A percentile compares a stretch with the other conserved stretches of the same genome.
Conservation (phyloP, 2,113 vertebrate genomes). For the Gadus macrocephalus region DNA sequence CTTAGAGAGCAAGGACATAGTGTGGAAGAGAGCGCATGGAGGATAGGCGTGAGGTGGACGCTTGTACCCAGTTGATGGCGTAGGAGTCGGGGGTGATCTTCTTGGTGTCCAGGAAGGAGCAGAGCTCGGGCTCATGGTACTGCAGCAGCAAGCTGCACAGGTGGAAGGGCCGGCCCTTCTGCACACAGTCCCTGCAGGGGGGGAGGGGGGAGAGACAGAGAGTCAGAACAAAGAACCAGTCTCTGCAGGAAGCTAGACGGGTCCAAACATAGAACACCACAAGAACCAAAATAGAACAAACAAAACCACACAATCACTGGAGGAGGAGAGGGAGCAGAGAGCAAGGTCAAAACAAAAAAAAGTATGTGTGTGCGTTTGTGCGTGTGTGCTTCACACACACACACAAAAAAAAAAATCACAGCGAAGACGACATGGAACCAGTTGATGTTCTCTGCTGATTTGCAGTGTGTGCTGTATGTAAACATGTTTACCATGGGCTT, state of each 20-base stretch:
- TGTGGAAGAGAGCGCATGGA: too few species aligned
- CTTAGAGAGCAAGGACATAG: too few species aligned
- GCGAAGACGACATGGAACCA: too few species aligned
- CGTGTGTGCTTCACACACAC: background rate
- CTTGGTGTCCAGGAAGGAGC: slow-evolving; percentile 97
- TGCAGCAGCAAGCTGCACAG: slow-evolving; percentile 93
- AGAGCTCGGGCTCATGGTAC: slow-evolving; percentile 97
- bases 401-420: too few species aligned
- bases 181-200: slow-evolving; percentile 85
- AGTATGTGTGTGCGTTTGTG: background rate
- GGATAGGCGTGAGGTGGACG: background rate
- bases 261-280: too few species aligned
- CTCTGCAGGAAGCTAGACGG: too few species aligned
- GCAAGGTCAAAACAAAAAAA: background rate
- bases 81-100: slow-evolving; percentile 98
- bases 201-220: background rate
- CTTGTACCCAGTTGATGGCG: slow-evolving; percentile 89
- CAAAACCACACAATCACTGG: too few species aligned
- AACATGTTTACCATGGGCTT: too few species aligned
- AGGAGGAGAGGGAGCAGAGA: too few species aligned
- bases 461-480: too few species aligned
- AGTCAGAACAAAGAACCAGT: background rate
- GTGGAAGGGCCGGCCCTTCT: slow-evolving; percentile 93
- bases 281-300: too few species aligned
- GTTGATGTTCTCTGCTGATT: too few species aligned